Conservation (phyloP, 2,797 vertebrate species). For the Percopsis omiscomaycus region DNA sequence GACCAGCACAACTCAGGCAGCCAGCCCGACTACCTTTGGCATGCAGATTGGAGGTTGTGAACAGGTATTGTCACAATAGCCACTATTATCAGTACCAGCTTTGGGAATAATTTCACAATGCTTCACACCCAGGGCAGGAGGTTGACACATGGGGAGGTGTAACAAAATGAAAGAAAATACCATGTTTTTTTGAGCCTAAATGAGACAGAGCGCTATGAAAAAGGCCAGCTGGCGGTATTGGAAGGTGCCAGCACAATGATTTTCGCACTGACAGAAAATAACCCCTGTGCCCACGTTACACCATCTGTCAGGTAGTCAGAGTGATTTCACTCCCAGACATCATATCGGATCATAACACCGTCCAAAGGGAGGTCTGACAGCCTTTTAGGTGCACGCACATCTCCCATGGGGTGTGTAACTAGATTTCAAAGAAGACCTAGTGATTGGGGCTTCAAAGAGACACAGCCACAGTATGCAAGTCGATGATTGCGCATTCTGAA, state of each 20-base stretch:
- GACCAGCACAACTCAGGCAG: background rate
- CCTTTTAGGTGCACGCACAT: conserved; percentile 15
- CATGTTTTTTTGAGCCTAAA: conserved; percentile 43
- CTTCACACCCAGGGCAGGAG: conserved; percentile 37
- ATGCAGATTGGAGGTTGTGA: conserved; percentile 54
- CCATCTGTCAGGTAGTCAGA: conserved; percentile 78
- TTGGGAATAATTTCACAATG: conserved; percentile 40
- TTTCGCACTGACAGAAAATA: conserved; percentile 77
- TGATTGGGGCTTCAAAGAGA: conserved; percentile 50
- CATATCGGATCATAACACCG: conserved; percentile 45
- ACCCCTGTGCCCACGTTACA: conserved; percentile 71
- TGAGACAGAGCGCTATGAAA: conserved; percentile 60
- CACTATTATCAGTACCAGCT: conserved; percentile 44
- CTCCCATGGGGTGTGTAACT: conserved; percentile 24
- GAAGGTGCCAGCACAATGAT: conserved; percentile 67
- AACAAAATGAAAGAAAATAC: conserved; percentile 57
- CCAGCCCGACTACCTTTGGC: conserved; percentile 30
- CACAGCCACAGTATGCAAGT: conserved; percentile 16
- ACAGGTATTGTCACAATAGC: conserved; percentile 59
- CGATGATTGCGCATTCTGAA: conserved; percentile 48
- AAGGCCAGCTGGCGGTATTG: conserved; percentile 71
- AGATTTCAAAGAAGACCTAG: conserved; percentile 31
- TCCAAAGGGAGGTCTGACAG: conserved; percentile 22
- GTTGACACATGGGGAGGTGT: conserved; percentile 35
- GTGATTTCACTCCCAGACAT: conserved; percentile 46